These are phyloP conservation scores for Zapornia atra DNA, from an alignment of 2,113 vertebrate genomes.

Conservation along the genomic window DNA sequence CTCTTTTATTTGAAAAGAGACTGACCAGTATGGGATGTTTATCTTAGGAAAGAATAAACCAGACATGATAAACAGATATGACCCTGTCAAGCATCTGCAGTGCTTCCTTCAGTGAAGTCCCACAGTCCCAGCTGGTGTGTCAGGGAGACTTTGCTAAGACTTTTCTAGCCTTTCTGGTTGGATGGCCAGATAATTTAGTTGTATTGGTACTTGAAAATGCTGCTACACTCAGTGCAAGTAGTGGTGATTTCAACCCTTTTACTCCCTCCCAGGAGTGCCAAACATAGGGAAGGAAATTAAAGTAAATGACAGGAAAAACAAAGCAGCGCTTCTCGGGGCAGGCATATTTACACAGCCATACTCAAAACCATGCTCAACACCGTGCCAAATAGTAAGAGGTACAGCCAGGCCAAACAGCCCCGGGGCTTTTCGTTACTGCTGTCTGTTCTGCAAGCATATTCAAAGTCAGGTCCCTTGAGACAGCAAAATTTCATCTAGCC, in stretches of 20 bases:
- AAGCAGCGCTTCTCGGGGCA: neutral
- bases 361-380: neutral
- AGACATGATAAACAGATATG: conserved; percentile 23
- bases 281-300: neutral
- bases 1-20: neutral
- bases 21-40: neutral
- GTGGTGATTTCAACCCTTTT: neutral
- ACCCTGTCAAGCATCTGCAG: neutral
- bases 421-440: neutral
- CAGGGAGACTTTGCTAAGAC: neutral
- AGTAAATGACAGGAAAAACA: neutral
- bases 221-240: neutral
- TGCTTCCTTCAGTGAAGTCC: neutral
- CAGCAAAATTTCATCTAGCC: neutral
- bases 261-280: neutral
- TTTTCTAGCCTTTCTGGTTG: neutral
- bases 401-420: neutral
- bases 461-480: neutral
- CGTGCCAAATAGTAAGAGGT: neutral
- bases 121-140: neutral
- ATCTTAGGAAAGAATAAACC: conserved; percentile 6
- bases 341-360: neutral
- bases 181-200: neutral
- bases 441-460: neutral
- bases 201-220: neutral